Evolutionary conservation across 2,888 invertebrate genomes (phyloP), one percentile per base, ranked within the genome.

Genomic region (Zhengitettix transpicula): DNA sequence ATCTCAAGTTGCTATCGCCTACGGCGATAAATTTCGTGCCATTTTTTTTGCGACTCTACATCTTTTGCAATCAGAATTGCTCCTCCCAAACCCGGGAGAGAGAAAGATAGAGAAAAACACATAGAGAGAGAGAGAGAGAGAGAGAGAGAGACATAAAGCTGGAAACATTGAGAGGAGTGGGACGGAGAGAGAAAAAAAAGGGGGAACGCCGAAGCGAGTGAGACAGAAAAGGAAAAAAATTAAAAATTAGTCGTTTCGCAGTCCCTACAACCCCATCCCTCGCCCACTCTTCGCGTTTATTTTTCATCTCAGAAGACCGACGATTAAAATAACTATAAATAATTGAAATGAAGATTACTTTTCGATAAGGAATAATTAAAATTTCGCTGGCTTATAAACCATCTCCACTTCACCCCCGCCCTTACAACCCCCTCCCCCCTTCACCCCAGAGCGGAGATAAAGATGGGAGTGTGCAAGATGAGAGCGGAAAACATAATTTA

Each of bases 311-410:
- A 47, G 47, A 47, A 47, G 47, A 47, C 14, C 47, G n/a, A 47
- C 62, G 62, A 64, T 64, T 62, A 64, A 63, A 62, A 61, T 62
- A 62, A 62, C 63, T 62, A 64, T 64, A 64, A 64, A 64, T 64
- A 64, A 64, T 64, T 64, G 62, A 61, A 61, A 61, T 62, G 67
- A 66, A 73, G 73, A 73, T 73, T 69, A 69, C 71, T 73, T 73
- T 72, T 70, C 73, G 73, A 74, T 73, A 73, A 73, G 73, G 69
- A 71, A 72, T 73, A 73, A 74, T 74, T 74, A 74, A 74, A 74
- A 73, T 71, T 71, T 71, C 71, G 71, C 72, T 72, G 73, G 70
- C 71, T 72, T 71, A 71, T 47, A 47, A 72, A 69, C 57, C 57
- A 42, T 56, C 55, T 17, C 54, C 58, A 40, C 55, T 55, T 55